A percentile compares a stretch with the other conserved stretches of the same genome.
Conservation (phyloP, 1,140 invertebrate species). For the Pseudomyrmex flavicornis region DNA sequence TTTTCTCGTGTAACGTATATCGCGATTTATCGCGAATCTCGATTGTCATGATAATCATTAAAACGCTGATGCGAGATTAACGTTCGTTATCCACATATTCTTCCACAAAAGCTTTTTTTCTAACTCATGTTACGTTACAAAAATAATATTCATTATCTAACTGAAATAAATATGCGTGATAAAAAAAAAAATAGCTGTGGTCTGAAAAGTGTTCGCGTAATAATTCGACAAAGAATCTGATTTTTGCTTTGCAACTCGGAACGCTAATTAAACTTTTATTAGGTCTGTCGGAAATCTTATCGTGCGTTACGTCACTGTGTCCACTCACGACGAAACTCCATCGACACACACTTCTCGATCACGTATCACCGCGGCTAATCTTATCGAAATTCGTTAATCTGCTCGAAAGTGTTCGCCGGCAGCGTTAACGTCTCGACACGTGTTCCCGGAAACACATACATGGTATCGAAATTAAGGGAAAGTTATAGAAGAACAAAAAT, state of each 20-base stretch:
- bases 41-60: slow-evolving; percentile 17
- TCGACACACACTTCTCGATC: slow-evolving; percentile 57
- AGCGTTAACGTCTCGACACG: background rate
- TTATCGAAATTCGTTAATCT: slow-evolving; percentile 79
- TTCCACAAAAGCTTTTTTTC: background rate
- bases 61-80: background rate
- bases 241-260: background rate
- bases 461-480: background rate
- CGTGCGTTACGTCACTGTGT: slow-evolving; percentile 55
- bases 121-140: too few species aligned
- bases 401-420: slow-evolving; percentile 27
- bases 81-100: background rate
- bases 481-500: too few species aligned
- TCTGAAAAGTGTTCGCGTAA: background rate
- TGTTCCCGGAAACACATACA: background rate
- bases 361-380: slow-evolving; percentile 72
- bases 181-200: too few species aligned
- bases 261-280: slow-evolving; percentile 22
- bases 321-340: slow-evolving; percentile 64
- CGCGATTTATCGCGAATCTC: slow-evolving; percentile 3
- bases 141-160: too few species aligned
- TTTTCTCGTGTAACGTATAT: slow-evolving; percentile 1
- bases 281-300: slow-evolving; percentile 24
- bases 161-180: too few species aligned
- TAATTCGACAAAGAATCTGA: background rate